Base-by-base conservation (phyloP, 2,888 invertebrate genomes). In the Amphipoea oculea region DNA sequence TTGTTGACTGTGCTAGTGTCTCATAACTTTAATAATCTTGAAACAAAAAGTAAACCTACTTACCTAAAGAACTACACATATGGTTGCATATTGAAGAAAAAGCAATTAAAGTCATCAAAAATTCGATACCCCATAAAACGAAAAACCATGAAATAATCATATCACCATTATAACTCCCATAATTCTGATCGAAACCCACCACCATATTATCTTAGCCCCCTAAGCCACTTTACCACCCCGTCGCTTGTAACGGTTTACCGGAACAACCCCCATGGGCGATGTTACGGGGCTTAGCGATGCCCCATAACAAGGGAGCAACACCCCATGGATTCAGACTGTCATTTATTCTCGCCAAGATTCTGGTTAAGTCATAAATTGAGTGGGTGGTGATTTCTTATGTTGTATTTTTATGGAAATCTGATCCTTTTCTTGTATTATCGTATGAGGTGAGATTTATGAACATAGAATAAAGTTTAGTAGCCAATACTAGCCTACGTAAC, bases 321-420 rank as follows among this genome's bases (percentile, higher is more conserved):
- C 83, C 90, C 90, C 75, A 76, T 77, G 75, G 79, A 80, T 76
- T 70, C 83, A 71, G 80, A 48, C 63, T 36, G 71, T 74, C 81
- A 87, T 89, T 88, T 87, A 79, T 88, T 89, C 82, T 87, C 72
- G 57, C 69, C 78, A 84, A 88, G 79, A 86, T 84, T 88, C 84
- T 82, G 90, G 89, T 90, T 88, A 84, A 78, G 85, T 86, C 63
- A 86, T 84, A 86, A 86, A 89, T 90, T 85, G 82, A 80, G 82
- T 78, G 79, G 72, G 63, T 67, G 65, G 65, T 48, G 75, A 83
- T 63, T 42, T 81, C 20, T 71, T 65, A 76, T 51, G 42, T 54
- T 65, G 4, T 48, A 45, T 73, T 70, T 76, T 81, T 54, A 69
- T 76, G 54, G 75, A 51, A 29, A 60, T 42, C 36, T 62, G n/a